Evolutionary conservation across 2,113 vertebrate genomes (phyloP).

Genomic region (Hippocampus mohnikei): DNA sequence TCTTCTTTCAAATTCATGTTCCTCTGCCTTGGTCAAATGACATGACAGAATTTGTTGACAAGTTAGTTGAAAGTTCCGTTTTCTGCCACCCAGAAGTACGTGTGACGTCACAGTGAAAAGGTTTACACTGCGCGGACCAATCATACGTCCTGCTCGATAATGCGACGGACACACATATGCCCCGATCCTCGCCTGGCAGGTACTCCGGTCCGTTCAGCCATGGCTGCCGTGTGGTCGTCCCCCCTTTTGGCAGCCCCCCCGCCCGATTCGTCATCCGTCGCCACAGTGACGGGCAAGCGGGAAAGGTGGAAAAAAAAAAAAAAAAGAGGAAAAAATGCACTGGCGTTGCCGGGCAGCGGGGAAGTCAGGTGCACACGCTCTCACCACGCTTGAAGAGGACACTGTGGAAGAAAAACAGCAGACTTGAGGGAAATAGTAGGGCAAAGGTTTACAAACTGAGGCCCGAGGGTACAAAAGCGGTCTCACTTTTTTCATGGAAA

Average conservation of each 20-base stretch:
- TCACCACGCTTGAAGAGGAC: slow-evolving; percentile 99
- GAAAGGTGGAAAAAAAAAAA: not conserved
- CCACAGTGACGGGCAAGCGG: slow-evolving; percentile 64
- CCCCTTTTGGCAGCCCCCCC: slow-evolving; percentile 62
- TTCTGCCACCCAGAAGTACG: slow-evolving; percentile 1
- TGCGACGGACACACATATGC: slow-evolving; percentile 6
- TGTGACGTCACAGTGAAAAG: slow-evolving; percentile 19
- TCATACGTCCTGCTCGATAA: slow-evolving; percentile 28
- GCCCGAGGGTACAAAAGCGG: not conserved
- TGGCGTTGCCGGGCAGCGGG: slow-evolving; percentile 75
- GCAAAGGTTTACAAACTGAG: slow-evolving; percentile 3
- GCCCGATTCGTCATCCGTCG: slow-evolving; percentile 51
- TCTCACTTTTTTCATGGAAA: too few species aligned
- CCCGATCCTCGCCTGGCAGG: not conserved
- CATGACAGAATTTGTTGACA: not conserved
- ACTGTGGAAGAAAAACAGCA: slow-evolving; percentile 69
- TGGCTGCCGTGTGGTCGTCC: slow-evolving; percentile 4
- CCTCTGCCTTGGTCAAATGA: not conserved
- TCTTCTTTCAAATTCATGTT: too few species aligned
- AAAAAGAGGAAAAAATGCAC: slow-evolving; percentile 73
- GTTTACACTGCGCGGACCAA: not conserved
- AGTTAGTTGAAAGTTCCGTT: not conserved
- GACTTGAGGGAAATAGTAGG: slow-evolving; percentile 18
- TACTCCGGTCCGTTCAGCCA: not conserved
- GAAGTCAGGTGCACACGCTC: slow-evolving; percentile 75